Evolutionary conservation across 2,113 vertebrate genomes (phyloP).

Genomic region (Brienomyrus brachyistius): DNA sequence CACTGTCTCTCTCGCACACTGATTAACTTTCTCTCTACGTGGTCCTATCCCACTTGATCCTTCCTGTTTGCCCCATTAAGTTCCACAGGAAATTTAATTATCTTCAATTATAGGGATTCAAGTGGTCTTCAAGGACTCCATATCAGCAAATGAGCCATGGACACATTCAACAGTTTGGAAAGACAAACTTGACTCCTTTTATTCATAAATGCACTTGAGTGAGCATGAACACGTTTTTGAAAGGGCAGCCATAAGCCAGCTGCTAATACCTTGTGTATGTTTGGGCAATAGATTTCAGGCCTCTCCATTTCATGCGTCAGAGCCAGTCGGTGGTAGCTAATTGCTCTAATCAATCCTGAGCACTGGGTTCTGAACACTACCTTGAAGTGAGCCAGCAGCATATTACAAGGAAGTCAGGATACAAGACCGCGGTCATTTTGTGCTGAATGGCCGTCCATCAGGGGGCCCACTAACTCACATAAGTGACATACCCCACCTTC

Average conservation of each 20-base stretch:
- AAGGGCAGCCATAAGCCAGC: background rate
- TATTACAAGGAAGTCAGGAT: background rate
- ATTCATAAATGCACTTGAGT: background rate
- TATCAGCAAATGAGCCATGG: slow-evolving; percentile 45
- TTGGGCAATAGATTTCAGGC: background rate
- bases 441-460: background rate
- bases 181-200: slow-evolving; percentile 14
- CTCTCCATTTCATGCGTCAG: background rate
- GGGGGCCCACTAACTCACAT: background rate
- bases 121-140: slow-evolving; percentile 53
- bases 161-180: slow-evolving; percentile 11
- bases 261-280: background rate
- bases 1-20: slow-evolving; percentile 23
- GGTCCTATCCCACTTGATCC: slow-evolving; percentile 33
- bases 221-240: background rate
- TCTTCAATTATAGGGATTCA: slow-evolving; percentile 59
- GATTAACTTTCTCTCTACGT: slow-evolving; percentile 33
- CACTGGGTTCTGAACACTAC: background rate
- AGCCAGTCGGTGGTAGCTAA: background rate
- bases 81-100: slow-evolving; percentile 65
- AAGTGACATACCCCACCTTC: background rate
- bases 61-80: slow-evolving; percentile 59
- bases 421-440: background rate
- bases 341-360: background rate
- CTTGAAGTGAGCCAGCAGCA: background rate